Conservation (phyloP, 2,888 invertebrate genomes). For the Xanthia togata region DNA sequence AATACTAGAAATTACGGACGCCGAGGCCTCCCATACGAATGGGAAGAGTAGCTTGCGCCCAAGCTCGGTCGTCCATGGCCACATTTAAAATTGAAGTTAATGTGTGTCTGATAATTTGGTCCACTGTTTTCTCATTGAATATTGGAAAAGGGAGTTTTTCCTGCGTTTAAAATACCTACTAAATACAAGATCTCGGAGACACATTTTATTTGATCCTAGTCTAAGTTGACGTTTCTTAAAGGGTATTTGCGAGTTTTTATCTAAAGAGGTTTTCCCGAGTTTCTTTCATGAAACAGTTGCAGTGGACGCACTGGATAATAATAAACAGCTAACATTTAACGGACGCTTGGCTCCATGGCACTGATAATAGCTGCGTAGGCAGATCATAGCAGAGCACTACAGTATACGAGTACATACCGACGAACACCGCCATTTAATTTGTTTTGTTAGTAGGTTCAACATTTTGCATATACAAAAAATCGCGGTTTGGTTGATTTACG, state of each 20-base stretch:
- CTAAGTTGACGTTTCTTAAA: slow-evolving; percentile 13
- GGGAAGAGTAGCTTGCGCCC: no score
- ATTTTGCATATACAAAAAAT: slow-evolving; percentile 9
- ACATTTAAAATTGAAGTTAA: no score
- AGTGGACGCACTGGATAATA: slow-evolving; percentile 45
- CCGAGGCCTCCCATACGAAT: no score
- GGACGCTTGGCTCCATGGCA: slow-evolving; percentile 42
- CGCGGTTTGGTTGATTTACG: slow-evolving; percentile 27
- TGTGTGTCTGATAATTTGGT: no score
- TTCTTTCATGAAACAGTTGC: slow-evolving; percentile 37
- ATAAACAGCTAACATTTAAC: slow-evolving; percentile 61
- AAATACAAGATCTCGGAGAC: slow-evolving; percentile 10
- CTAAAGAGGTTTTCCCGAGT: slow-evolving; percentile 4
- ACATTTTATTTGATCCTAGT: slow-evolving; percentile 6
- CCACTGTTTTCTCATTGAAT: not conserved
- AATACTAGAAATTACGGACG: no score
- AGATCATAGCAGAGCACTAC: slow-evolving; percentile 51
- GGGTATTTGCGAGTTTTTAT: slow-evolving; percentile 21
- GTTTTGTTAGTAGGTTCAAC: slow-evolving; percentile 19
- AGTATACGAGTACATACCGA: slow-evolving; percentile 1
- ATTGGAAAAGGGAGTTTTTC: not conserved
- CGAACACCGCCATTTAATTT: slow-evolving; percentile 25
- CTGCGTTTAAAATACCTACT: slow-evolving; percentile 5
- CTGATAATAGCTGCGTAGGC: slow-evolving; percentile 58
- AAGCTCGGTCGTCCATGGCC: no score